A percentile compares a stretch with the other conserved stretches of the same genome.
These are phyloP conservation scores for Andricus quercusramuli DNA, from an alignment of 2,888 invertebrate genomes.

Conservation along the genomic window DNA sequence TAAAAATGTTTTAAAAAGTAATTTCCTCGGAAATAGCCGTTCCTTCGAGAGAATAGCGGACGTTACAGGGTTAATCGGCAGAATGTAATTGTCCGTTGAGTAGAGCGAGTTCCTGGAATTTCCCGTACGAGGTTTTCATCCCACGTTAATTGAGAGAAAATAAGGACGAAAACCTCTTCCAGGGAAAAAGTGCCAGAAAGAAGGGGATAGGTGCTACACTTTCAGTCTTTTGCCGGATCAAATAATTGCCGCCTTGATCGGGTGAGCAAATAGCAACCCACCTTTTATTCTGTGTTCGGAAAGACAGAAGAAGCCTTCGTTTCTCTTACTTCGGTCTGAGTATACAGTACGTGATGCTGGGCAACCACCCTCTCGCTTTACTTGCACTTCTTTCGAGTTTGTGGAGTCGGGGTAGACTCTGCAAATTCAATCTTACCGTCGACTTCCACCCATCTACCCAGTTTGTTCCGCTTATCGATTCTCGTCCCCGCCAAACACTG, in stretches of 20 bases:
- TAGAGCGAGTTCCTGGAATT: conserved; percentile 34
- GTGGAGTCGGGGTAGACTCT: conserved; percentile 56
- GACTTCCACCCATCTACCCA: conserved; percentile 66
- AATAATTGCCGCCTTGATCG: conserved; percentile 71
- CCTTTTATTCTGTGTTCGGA: background rate
- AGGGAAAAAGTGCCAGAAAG: conserved; percentile 32
- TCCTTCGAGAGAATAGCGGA: conserved; percentile 27
- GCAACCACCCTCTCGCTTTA: conserved; percentile 44
- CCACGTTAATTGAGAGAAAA: conserved; percentile 30
- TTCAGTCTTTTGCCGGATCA: conserved; percentile 61
- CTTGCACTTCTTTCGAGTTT: conserved; percentile 54
- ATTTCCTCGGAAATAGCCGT: conserved; percentile 49
- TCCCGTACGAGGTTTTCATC: conserved; percentile 34
- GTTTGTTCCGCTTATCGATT: conserved; percentile 73
- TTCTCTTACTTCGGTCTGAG: conserved; percentile 43
- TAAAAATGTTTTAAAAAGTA: conserved; percentile 42
- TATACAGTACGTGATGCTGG: conserved; percentile 38
- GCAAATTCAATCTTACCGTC: conserved; percentile 72
- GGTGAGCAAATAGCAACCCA: conserved; percentile 60
- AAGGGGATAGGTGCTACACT: conserved; percentile 35
- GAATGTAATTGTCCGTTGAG: conserved; percentile 35
- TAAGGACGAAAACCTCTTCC: conserved; percentile 27
- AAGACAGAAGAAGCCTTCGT: conserved; percentile 48
- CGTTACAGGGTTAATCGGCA: conserved; percentile 34
- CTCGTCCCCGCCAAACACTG: conserved; percentile 45